A percentile compares a stretch with the other conserved stretches of the same genome.
phyloP scores from a whole-genome alignment of 1,140 invertebrate species.

The Halictus rubicundus region DNA sequence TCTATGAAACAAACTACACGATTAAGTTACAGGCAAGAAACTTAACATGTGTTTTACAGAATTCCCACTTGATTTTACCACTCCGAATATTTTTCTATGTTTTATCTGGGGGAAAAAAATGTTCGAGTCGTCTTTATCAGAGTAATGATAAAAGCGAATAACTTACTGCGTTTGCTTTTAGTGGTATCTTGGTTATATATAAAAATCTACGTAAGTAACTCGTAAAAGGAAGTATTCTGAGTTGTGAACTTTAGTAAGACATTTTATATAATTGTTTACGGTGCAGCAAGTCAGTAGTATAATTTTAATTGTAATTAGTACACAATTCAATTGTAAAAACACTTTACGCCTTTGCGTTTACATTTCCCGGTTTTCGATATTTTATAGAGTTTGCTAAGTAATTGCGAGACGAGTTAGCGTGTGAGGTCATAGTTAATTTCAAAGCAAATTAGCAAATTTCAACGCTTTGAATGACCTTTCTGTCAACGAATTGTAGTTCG shows the following conservation, averaged over 20 bases:
- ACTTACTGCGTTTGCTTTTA: not conserved
- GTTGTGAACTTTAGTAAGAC: not conserved
- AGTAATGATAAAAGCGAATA: too few species aligned
- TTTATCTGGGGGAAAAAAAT: not conserved
- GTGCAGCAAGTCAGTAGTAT: constrained; percentile 17
- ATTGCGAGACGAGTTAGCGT: not conserved
- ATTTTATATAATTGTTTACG: not conserved
- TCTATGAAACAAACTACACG: not conserved
- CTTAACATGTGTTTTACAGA: not conserved
- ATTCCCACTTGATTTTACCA: not conserved
- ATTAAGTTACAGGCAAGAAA: constrained; percentile 21
- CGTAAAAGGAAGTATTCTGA: not conserved
- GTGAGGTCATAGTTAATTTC: not conserved
- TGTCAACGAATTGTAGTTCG: not conserved
- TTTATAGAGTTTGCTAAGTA: constrained; percentile 2
- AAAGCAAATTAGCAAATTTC: not conserved
- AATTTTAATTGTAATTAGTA: constrained; percentile 34
- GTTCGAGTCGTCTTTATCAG: too few species aligned
- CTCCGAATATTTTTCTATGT: not conserved
- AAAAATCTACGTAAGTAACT: not conserved
- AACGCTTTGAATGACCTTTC: not conserved
- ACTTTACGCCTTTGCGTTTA: constrained; percentile 15
- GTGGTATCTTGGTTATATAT: not conserved
- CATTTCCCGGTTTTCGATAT: not conserved
- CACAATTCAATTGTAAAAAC: not conserved